Percentiles rank a stretch among this genome's conserved stretches.
phyloP scores from a whole-genome alignment of 2,888 invertebrate genomes.

The Mycalesis mineus region DNA sequence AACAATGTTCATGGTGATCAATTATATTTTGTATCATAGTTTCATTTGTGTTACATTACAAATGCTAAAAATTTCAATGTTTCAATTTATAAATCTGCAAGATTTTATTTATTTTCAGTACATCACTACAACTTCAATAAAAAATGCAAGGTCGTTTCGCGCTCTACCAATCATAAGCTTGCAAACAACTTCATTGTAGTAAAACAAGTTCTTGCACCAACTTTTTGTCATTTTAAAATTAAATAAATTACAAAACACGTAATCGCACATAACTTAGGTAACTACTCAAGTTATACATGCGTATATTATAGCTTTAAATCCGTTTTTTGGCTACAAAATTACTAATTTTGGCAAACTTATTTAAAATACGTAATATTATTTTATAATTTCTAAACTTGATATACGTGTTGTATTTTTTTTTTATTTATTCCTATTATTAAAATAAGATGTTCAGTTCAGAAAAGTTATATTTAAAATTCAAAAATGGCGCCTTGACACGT shows the following conservation, averaged over 20 bases:
- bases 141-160: conserved; percentile 59
- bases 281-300: not conserved
- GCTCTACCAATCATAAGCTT: conserved; percentile 45
- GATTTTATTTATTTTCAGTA: conserved; percentile 3
- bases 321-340: not conserved
- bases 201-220: conserved; percentile 37
- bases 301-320: too few relatives aligned
- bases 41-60: too few relatives aligned
- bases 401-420: not conserved
- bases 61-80: not conserved
- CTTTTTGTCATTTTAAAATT: not conserved
- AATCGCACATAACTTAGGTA: not conserved
- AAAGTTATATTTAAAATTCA: conserved; percentile 5
- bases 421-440: not conserved
- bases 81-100: not conserved
- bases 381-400: not conserved
- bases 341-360: too few relatives aligned
- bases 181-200: conserved; percentile 45
- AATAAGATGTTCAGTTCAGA: not conserved
- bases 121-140: conserved; percentile 45
- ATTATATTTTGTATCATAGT: too few relatives aligned
- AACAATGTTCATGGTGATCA: too few relatives aligned
- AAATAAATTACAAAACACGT: not conserved
- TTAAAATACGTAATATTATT: not conserved
- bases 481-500: conserved; percentile 36